Evolutionary conservation across 2,797 vertebrate species (phyloP), one percentile per base, ranked within the genome.

Genomic region (Rhabdomys pumilio): DNA sequence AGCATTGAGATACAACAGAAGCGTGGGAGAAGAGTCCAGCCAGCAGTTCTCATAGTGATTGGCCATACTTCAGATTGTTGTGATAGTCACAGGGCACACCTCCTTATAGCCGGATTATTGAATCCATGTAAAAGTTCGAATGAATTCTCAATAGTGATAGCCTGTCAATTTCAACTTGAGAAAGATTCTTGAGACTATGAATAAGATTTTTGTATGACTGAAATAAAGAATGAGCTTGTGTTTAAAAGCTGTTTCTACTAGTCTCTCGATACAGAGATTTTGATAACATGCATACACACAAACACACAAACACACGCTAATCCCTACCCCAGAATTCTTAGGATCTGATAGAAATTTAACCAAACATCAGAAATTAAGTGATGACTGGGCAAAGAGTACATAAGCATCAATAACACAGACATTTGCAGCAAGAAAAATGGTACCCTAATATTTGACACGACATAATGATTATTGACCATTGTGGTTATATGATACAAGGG

Each of bases 141-240:
- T 31, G n/a, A 20, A 87, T 29, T 96, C 57, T 87, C 41, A 50
- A 65, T 38, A 47, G 69, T 38, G 53, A 87, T 6, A 38, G 24
- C 8, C 31, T 72, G 84, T 83, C 34, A 22, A 77, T 81, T 63
- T 77, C 20, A 76, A 81, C 29, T 69, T 95, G 38, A 95, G 63
- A 76, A 34, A n/a, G 19, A 77, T 6, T 72, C 85, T 94, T 85
- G 59, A 59, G 55, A 96, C 63, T 76, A 44, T 61, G 83, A 89
- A 85, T 29, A 47, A 47, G 75, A 76, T 83, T 86, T 94, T 94
- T 96, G 94, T 77, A 22, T 81, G 44, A 83, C 14, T 26, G 50
- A 53, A 38, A 81, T 72, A 75, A 85, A 72, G 44, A 84, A 72
- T 47, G 41, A 75, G 20, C 24, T 44, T 80, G 76, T 88, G 47